Percentiles rank a stretch among this genome's conserved stretches.
Evolutionary conservation across 1,140 invertebrate species (phyloP).

Genomic region (Tribolium madens): DNA sequence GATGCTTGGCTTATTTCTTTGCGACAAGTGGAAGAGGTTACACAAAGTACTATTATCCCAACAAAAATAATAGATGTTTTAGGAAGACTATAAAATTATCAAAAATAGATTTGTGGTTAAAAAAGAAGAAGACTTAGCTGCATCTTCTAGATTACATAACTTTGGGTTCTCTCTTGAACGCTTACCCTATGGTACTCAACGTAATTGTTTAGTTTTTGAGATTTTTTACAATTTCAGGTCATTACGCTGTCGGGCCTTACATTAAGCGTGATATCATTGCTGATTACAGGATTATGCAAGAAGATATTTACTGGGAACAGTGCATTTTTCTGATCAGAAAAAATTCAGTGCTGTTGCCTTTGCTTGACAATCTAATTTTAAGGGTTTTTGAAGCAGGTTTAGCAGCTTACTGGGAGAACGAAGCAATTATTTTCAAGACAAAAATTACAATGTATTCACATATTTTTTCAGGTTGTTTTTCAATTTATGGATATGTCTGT

Average conservation of each 20-base stretch:
- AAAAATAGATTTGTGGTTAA: constrained; percentile 66
- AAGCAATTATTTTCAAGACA: constrained; percentile 26
- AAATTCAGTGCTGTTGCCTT: constrained; percentile 65
- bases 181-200: constrained; percentile 60
- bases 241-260: constrained; percentile 70
- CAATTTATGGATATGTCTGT: constrained; percentile 52
- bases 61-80: background rate
- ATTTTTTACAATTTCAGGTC: constrained; percentile 60
- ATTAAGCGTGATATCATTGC: constrained; percentile 67
- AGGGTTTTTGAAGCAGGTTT: constrained; percentile 54
- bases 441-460: background rate
- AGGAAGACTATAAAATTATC: constrained; percentile 61
- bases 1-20: constrained; percentile 70
- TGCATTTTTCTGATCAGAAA: constrained; percentile 69
- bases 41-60: constrained; percentile 49
- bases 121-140: constrained; percentile 64
- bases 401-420: constrained; percentile 51
- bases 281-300: constrained; percentile 67
- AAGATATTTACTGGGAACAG: constrained; percentile 70
- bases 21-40: constrained; percentile 62
- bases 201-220: background rate
- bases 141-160: constrained; percentile 64
- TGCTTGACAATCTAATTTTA: constrained; percentile 50
- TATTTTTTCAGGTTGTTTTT: constrained; percentile 47
- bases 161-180: constrained; percentile 69